These are phyloP conservation scores for Drosophila maculinotata DNA, from an alignment of 2,888 invertebrate genomes.

Conservation along the genomic window DNA sequence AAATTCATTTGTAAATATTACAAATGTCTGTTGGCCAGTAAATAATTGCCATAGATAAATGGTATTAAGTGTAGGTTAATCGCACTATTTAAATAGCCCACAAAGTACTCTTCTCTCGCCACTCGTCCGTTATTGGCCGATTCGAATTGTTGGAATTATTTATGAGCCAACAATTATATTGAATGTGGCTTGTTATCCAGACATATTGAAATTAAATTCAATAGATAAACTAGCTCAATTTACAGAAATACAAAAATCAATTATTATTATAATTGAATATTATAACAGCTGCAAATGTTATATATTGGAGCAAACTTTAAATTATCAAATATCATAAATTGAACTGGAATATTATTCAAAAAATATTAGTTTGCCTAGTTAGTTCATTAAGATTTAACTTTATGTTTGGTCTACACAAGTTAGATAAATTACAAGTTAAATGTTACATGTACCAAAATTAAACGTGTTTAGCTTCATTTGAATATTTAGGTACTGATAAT, in stretches of 20 bases:
- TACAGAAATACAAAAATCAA: neutral
- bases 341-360: no score
- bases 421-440: no score
- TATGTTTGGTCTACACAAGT: no score
- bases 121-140: neutral
- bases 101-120: neutral
- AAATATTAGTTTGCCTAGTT: no score
- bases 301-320: no score
- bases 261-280: neutral
- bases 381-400: no score
- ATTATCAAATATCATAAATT: no score
- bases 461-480: no score
- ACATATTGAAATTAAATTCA: neutral
- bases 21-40: neutral
- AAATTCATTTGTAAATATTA: neutral
- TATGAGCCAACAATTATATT: neutral
- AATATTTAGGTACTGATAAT: no score
- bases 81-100: conserved; percentile 19
- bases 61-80: conserved; percentile 14
- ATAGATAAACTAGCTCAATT: neutral
- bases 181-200: neutral
- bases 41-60: conserved; percentile 23
- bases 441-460: no score
- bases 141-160: conserved; percentile 1
- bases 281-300: no score